Base-by-base conservation (phyloP, 2,888 invertebrate genomes). In the Papilio elwesi region DNA sequence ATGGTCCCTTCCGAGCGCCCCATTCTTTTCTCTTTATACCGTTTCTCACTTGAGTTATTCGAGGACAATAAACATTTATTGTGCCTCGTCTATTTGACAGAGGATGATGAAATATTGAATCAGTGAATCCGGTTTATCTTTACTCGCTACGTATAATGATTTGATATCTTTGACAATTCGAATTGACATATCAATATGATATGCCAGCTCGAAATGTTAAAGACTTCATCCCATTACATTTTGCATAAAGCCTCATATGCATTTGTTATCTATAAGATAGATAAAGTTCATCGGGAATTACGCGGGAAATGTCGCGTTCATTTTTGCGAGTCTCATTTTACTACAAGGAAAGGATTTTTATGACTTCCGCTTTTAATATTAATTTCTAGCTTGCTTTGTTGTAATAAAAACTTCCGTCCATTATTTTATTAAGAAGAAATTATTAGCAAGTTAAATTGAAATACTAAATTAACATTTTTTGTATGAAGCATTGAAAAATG, bases 21-120 rank as follows among this genome's bases (percentile, higher is more conserved):
- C 86, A 91, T 92, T 92, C 91, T 93, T 93, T 91, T 89, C 90
- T 89, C 89, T 90, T 90, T 90, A 90, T 88, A 89, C 89, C 86
- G 91, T 92, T 92, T 93, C 91, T 90, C 92, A 93, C 90, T 92
- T 90, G 90, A 92, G 90, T 92, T 92, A 93, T 93, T 92, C 90
- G 89, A 88, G 88, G 89, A 92, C 91, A 92, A 92, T 93, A 93
- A 92, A 93, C 91, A 90, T 92, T 93, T 92, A 93, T 93, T 91
- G 90, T 90, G 85, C 87, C 52, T 87, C 89, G 88, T 90, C 90
- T 91, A 90, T 91, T 90, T 91, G 91, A 92, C 90, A 90, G 88
- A 90, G 89, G 90, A 91, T 90, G 88, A 87, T 90, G 89, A 90
- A 91, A 78, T 77, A 79, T 78, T 75, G 77, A 80, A 79, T 77